Percentiles rank a stretch among this genome's conserved stretches.
Evolutionary conservation across 2,888 invertebrate genomes (phyloP).

Genomic region (Heliconius ismenius): DNA sequence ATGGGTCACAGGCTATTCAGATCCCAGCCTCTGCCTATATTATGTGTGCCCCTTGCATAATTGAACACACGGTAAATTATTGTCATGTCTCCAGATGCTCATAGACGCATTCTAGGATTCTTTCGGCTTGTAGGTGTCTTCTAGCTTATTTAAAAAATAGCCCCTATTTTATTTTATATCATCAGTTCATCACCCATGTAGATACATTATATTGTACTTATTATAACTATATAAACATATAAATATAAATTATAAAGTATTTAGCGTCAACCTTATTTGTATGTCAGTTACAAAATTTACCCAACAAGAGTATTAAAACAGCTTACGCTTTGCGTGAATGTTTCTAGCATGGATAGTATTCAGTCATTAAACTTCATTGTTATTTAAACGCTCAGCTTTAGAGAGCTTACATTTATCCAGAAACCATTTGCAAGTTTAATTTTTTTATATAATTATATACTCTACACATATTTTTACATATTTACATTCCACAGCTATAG

Average conservation of each 20-base stretch:
- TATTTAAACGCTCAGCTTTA: conserved; percentile 23
- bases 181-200: not conserved
- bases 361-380: conserved; percentile 27
- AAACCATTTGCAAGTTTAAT: conserved; percentile 7
- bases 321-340: conserved; percentile 16
- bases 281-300: conserved; percentile 20
- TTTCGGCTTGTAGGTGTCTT: conserved; percentile 41
- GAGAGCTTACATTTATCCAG: conserved; percentile 18
- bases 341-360: conserved; percentile 19
- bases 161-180: not conserved
- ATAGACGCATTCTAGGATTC: conserved; percentile 57
- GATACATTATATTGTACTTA: not conserved
- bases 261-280: not conserved
- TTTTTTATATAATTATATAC: conserved; percentile 1
- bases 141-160: not conserved
- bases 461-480: conserved; percentile 2
- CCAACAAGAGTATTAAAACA: conserved; percentile 27
- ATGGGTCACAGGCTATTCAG: conserved; percentile 79
- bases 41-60: conserved; percentile 76
- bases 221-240: not conserved
- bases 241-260: conserved; percentile 1
- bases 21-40: conserved; percentile 57
- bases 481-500: not conserved
- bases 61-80: conserved; percentile 78
- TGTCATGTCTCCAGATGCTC: conserved; percentile 66